phyloP scores from a whole-genome alignment of 2,113 vertebrate genomes.

The Eidolon helvum region DNA sequence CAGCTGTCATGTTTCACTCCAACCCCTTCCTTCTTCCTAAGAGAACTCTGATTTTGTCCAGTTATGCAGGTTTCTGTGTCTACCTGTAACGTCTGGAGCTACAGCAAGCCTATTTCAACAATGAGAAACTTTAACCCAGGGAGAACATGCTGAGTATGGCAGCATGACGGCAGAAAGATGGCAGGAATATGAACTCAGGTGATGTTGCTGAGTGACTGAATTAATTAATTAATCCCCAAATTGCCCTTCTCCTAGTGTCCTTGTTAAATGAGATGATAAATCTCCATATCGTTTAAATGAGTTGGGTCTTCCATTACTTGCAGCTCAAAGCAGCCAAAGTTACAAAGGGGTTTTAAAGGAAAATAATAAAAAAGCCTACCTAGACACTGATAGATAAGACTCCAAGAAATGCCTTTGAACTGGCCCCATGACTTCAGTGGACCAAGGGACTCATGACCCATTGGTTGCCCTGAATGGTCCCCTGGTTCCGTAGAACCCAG shows the following conservation, averaged over 20 bases:
- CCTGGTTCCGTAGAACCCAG: not conserved
- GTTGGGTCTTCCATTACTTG: not conserved
- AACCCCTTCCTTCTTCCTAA: not conserved
- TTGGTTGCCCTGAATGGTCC: not conserved
- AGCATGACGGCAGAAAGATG: not conserved
- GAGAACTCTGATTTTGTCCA: not conserved
- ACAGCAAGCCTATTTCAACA: not conserved
- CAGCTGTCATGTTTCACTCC: not conserved
- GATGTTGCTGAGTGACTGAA: not conserved
- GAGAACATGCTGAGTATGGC: not conserved
- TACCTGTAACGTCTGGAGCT: not conserved
- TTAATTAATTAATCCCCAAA: not conserved
- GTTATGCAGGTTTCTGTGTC: not conserved
- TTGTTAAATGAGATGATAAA: not conserved
- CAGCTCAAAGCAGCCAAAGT: constrained; percentile 15
- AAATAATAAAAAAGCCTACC: not conserved
- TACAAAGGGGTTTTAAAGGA: not conserved
- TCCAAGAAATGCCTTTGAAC: not conserved
- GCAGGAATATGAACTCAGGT: not conserved
- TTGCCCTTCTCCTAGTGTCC: not conserved
- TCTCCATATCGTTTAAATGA: not conserved
- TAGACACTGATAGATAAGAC: not conserved
- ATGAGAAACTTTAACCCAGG: not conserved
- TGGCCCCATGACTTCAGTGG: not conserved
- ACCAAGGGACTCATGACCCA: not conserved